Conservation (phyloP, 2,888 invertebrate species). For the Strigamia transsilvanica region DNA sequence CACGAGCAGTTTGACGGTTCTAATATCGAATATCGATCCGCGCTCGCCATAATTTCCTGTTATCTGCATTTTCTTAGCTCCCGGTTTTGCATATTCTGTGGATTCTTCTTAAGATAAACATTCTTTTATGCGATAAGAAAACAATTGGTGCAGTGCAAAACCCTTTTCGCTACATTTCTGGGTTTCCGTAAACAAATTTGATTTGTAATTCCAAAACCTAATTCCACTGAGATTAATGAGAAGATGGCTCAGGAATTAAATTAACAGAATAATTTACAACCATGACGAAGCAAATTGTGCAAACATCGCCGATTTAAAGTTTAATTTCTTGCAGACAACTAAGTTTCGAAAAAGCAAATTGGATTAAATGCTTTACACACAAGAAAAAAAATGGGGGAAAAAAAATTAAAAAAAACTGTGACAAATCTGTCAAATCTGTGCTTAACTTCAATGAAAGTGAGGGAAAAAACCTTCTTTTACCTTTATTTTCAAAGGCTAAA, state of each 20-base stretch:
- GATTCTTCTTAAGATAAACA: not conserved
- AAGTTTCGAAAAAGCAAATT: not conserved
- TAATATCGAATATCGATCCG: not conserved
- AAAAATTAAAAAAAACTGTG: not conserved
- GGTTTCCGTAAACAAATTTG: slow-evolving; percentile 30
- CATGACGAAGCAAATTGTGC: slow-evolving; percentile 8
- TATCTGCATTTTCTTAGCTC: slow-evolving; percentile 18
- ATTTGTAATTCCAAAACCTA: slow-evolving; percentile 28
- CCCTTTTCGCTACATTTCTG: not conserved
- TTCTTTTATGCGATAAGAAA: not conserved
- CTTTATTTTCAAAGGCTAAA: not conserved
- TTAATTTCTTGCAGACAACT: not conserved
- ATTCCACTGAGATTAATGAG: slow-evolving; percentile 18
- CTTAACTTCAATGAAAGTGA: not conserved
- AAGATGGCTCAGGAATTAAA: slow-evolving; percentile 25
- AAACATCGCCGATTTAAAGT: slow-evolving; percentile 1
- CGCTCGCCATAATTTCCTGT: not conserved
- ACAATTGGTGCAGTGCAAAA: not conserved
- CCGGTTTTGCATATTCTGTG: not conserved
- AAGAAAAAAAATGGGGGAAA: not conserved
- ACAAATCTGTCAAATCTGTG: slow-evolving; percentile 11
- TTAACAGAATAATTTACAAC: slow-evolving; percentile 11
- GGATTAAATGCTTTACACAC: not conserved
- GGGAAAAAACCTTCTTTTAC: not conserved
- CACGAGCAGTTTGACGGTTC: too few species aligned